Conservation (phyloP, 2,888 invertebrate species). For the Eristalinus aeneus region DNA sequence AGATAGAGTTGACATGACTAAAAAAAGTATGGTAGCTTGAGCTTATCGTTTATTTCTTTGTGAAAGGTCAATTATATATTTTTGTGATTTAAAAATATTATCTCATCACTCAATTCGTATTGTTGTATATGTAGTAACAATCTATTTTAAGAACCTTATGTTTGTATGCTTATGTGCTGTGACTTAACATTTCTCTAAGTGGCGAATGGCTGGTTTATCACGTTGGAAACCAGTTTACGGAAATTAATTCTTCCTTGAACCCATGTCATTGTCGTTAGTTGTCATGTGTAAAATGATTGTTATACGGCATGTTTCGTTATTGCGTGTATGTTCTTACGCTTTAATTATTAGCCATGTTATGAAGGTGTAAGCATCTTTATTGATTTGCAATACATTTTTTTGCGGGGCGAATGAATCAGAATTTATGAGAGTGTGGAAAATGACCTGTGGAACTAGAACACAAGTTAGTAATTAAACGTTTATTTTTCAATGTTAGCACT, state of each 20-base stretch:
- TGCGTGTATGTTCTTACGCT: neutral
- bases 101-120: conserved; percentile 17
- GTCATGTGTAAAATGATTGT: neutral
- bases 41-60: neutral
- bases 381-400: neutral
- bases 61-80: neutral
- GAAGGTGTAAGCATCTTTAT: neutral
- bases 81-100: conserved; percentile 20
- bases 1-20: neutral
- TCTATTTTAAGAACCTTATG: conserved; percentile 41
- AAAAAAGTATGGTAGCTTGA: neutral
- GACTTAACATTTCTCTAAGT: neutral
- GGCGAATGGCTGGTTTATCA: neutral
- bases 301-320: neutral
- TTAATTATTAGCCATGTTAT: neutral
- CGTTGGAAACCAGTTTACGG: neutral
- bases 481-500: too few species aligned
- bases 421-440: neutral
- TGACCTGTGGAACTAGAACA: too few species aligned
- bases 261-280: neutral
- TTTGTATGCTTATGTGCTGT: neutral
- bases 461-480: too few species aligned
- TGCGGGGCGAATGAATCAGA: neutral
- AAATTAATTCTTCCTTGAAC: conserved; percentile 11
- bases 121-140: conserved; percentile 12